Evolutionary conservation across 2,113 vertebrate species (phyloP).

Genomic region (Grus americana): DNA sequence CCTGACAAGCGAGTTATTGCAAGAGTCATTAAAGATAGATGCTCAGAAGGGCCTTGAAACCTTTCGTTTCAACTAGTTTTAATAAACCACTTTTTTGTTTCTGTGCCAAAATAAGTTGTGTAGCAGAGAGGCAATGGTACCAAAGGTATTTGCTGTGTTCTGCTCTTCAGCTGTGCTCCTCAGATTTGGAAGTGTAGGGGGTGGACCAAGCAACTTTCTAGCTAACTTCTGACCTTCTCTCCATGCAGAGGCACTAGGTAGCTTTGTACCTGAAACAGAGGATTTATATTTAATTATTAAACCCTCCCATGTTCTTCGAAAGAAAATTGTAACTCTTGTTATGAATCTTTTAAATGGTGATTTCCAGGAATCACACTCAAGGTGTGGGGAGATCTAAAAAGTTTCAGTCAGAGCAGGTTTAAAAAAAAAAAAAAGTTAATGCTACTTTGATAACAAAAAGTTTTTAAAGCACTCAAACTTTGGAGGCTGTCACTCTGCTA

Average conservation of each 20-base stretch:
- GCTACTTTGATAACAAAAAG: background rate
- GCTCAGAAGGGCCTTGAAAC: background rate
- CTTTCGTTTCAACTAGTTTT: background rate
- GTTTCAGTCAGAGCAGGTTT: background rate
- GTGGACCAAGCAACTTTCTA: conserved; percentile 66
- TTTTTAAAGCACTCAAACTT: background rate
- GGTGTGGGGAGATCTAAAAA: background rate
- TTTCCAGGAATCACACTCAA: background rate
- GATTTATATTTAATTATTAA: background rate
- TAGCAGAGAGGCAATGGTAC: background rate
- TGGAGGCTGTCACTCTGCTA: background rate
- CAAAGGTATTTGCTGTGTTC: background rate
- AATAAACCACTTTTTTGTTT: background rate
- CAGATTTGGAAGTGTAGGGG: background rate
- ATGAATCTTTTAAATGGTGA: background rate
- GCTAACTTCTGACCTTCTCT: conserved; percentile 70
- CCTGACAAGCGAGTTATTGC: background rate
- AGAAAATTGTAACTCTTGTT: background rate
- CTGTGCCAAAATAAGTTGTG: background rate
- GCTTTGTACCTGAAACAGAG: conserved; percentile 48
- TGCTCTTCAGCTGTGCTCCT: background rate
- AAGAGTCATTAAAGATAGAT: background rate
- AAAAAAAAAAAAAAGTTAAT: background rate
- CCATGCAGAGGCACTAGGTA: conserved; percentile 61
- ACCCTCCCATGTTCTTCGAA: background rate